These are phyloP conservation scores for Puntigrus tetrazona DNA, from an alignment of 2,113 vertebrate species.

Conservation along the genomic window DNA sequence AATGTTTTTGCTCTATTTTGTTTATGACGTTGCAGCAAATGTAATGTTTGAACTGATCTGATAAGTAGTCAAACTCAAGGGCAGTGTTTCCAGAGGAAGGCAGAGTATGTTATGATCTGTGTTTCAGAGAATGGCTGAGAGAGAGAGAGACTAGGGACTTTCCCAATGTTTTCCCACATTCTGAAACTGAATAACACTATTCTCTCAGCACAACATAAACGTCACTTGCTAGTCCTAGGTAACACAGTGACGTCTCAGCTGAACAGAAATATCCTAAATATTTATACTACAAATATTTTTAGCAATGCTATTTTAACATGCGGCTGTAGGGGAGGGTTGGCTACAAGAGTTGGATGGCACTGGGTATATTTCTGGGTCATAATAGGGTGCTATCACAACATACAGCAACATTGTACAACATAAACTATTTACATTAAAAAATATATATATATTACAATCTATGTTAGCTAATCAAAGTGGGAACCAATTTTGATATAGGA, in stretches of 20 bases:
- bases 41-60: slow-evolving; percentile 9
- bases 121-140: not conserved
- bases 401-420: not conserved
- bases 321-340: not conserved
- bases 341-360: not conserved
- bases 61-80: slow-evolving; percentile 24
- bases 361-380: not conserved
- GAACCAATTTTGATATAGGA: too few species aligned
- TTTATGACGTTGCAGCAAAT: not conserved
- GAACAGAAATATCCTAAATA: slow-evolving; percentile 17
- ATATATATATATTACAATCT: too few species aligned
- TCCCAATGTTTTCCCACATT: slow-evolving; percentile 34
- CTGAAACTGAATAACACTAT: slow-evolving; percentile 12
- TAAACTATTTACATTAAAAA: too few species aligned
- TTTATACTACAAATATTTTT: slow-evolving; percentile 27
- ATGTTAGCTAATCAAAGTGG: too few species aligned
- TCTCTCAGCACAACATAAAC: slow-evolving; percentile 9
- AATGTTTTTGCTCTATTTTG: not conserved
- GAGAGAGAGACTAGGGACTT: slow-evolving; percentile 10
- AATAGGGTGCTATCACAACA: not conserved
- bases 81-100: slow-evolving; percentile 35
- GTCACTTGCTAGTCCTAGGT: slow-evolving; percentile 14
- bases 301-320: slow-evolving; percentile 29
- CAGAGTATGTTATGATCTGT: not conserved
- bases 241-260: not conserved